phyloP scores from a whole-genome alignment of 2,888 invertebrate genomes.

The Drosophila infuscata region DNA sequence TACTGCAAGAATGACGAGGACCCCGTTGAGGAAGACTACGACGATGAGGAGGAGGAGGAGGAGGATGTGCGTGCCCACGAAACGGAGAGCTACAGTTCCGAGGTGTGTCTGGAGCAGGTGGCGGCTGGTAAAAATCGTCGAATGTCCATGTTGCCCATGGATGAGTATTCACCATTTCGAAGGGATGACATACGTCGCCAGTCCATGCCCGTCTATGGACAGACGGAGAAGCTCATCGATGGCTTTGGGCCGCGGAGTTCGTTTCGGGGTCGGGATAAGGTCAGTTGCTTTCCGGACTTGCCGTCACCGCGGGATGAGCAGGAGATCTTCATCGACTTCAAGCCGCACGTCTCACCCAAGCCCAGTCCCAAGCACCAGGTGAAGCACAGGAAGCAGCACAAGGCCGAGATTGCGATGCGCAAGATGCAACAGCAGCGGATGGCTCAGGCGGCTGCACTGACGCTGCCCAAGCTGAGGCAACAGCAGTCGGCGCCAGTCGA shows the following conservation, averaged over 20 bases:
- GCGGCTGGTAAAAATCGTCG: slow-evolving; percentile 60
- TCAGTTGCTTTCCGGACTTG: slow-evolving; percentile 56
- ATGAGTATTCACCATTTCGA: slow-evolving; percentile 73
- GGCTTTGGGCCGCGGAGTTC: slow-evolving; percentile 76
- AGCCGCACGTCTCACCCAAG: slow-evolving; percentile 90
- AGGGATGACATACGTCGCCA: slow-evolving; percentile 80
- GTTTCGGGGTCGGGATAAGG: slow-evolving; percentile 70
- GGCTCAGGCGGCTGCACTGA: slow-evolving; percentile 74
- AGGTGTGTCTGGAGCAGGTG: slow-evolving; percentile 57
- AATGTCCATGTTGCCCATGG: slow-evolving; percentile 75
- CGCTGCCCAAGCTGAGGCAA: slow-evolving; percentile 64
- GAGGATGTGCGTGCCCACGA: slow-evolving; percentile 58
- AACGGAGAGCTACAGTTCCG: slow-evolving; percentile 73
- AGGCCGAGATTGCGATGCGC: slow-evolving; percentile 83
- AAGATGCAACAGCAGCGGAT: slow-evolving; percentile 86
- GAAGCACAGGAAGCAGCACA: slow-evolving; percentile 90
- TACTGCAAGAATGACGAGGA: slow-evolving; percentile 75
- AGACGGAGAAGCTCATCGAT: slow-evolving; percentile 78
- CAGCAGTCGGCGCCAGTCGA: slow-evolving; percentile 48
- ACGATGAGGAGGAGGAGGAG: slow-evolving; percentile 68
- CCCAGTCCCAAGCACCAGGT: slow-evolving; percentile 87
- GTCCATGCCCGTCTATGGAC: slow-evolving; percentile 82
- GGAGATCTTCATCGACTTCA: slow-evolving; percentile 95
- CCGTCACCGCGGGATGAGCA: slow-evolving; percentile 86
- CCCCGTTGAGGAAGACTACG: slow-evolving; percentile 68